Percentiles rank a stretch among this genome's conserved stretches.
Conservation (phyloP, 2,113 vertebrate genomes). For the Scortum barcoo region DNA sequence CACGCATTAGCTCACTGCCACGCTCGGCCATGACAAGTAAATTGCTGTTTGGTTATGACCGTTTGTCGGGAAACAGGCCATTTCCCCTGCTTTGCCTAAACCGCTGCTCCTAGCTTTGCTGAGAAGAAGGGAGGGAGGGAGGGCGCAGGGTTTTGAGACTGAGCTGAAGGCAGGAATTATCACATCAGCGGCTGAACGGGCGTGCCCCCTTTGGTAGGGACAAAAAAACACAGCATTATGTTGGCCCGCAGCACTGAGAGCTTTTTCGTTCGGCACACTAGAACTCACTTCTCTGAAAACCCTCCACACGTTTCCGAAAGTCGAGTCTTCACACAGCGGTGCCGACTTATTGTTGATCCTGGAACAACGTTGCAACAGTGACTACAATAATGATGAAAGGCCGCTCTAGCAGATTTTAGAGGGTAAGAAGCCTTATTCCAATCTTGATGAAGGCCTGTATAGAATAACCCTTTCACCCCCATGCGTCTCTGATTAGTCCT, state of each 20-base stretch:
- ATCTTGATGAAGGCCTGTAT: slow-evolving; percentile 27
- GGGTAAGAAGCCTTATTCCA: slow-evolving; percentile 18
- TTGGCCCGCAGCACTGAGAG: slow-evolving; percentile 41
- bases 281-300: slow-evolving; percentile 18
- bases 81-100: slow-evolving; percentile 82
- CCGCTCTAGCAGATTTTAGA: slow-evolving; percentile 22
- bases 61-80: slow-evolving; percentile 81
- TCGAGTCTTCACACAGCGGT: slow-evolving; percentile 14
- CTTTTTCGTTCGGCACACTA: slow-evolving; percentile 43
- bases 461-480: slow-evolving; percentile 62
- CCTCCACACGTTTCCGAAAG: slow-evolving; percentile 26
- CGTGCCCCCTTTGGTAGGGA: slow-evolving; percentile 59
- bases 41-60: slow-evolving; percentile 83
- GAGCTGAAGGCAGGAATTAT: slow-evolving; percentile 81
- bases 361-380: slow-evolving; percentile 28
- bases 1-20: slow-evolving; percentile 67
- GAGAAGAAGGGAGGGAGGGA: slow-evolving; percentile 31
- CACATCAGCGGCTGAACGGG: slow-evolving; percentile 76
- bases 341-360: slow-evolving; percentile 53
- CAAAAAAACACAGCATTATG: slow-evolving; percentile 46
- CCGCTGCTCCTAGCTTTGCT: slow-evolving; percentile 63
- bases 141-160: slow-evolving; percentile 58
- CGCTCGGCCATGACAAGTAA: slow-evolving; percentile 80
- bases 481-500: slow-evolving; percentile 69
- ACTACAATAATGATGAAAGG: slow-evolving; percentile 26